Percentiles rank a stretch among this genome's conserved stretches.
phyloP scores from a whole-genome alignment of 2,113 vertebrate species.

The Gulo gulo region DNA sequence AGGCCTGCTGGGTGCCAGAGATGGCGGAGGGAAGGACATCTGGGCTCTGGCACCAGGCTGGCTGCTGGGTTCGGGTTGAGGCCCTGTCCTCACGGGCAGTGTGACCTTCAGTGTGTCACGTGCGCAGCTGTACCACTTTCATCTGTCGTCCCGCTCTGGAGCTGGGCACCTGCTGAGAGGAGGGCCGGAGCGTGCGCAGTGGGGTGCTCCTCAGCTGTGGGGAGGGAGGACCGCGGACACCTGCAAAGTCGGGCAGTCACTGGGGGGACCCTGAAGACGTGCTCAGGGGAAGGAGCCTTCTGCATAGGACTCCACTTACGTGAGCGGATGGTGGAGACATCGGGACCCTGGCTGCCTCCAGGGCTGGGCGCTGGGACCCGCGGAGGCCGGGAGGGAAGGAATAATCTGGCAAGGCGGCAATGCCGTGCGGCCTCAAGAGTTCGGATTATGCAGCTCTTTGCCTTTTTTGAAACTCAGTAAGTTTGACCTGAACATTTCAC shows the following conservation, averaged over 20 bases:
- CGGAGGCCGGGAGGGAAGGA: not conserved
- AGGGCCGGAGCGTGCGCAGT: fast-evolving
- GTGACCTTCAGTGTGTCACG: not conserved
- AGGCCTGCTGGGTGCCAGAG: not conserved
- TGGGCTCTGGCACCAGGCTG: not conserved
- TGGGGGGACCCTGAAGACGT: not conserved
- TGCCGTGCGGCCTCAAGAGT: not conserved
- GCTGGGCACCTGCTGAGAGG: not conserved
- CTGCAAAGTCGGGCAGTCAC: not conserved
- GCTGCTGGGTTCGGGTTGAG: not conserved
- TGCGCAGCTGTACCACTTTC: not conserved
- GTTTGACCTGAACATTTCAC: not conserved
- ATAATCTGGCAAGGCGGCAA: not conserved
- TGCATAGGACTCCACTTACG: not conserved
- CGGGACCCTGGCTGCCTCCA: not conserved
- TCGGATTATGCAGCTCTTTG: not conserved
- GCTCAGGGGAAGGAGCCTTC: not conserved
- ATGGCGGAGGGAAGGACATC: not conserved
- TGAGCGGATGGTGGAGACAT: too few relatives aligned
- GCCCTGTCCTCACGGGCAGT: not conserved
- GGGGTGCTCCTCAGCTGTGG: not conserved
- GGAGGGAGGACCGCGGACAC: not conserved
- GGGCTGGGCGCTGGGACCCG: not conserved
- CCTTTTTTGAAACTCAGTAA: not conserved
- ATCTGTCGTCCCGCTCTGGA: not conserved